Percentiles rank a stretch among this genome's conserved stretches.
These are phyloP conservation scores for Nomada fabriciana DNA, from an alignment of 2,888 invertebrate species.

Conservation along the genomic window DNA sequence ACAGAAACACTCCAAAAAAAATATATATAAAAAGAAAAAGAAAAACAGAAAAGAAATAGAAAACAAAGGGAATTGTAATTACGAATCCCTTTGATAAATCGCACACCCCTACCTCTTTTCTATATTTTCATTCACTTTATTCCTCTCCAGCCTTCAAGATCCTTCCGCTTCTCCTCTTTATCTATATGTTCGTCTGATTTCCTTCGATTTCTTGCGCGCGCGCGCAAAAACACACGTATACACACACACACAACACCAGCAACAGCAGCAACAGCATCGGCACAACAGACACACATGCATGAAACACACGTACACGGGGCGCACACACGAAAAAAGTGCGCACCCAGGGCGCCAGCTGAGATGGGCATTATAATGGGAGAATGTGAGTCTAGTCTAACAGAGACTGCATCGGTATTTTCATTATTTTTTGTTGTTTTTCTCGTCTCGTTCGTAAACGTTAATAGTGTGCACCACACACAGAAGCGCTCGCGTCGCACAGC, in stretches of 20 bases:
- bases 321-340: conserved; percentile 49
- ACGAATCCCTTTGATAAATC: conserved; percentile 28
- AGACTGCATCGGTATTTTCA: conserved; percentile 39
- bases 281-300: conserved; percentile 60
- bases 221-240: conserved; percentile 29
- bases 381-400: conserved; percentile 58
- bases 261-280: conserved; percentile 6
- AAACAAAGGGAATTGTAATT: conserved; percentile 3
- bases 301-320: conserved; percentile 53
- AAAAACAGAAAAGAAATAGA: conserved; percentile 13
- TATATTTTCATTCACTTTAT: conserved; percentile 4
- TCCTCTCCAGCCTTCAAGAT: not conserved
- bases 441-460: conserved; percentile 54
- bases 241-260: conserved; percentile 51
- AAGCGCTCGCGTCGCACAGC: conserved; percentile 59
- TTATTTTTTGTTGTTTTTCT: not conserved
- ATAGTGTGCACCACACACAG: conserved; percentile 61
- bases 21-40: not conserved
- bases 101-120: conserved; percentile 25
- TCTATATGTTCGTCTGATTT: conserved; percentile 27
- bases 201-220: conserved; percentile 7
- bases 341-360: conserved; percentile 45
- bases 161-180: not conserved
- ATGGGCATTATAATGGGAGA: conserved; percentile 54
- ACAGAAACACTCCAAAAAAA: not conserved